Percentiles rank a stretch among this genome's conserved stretches.
Conservation (phyloP, 1,140 invertebrate species). For the Tetramorium alpestre region DNA sequence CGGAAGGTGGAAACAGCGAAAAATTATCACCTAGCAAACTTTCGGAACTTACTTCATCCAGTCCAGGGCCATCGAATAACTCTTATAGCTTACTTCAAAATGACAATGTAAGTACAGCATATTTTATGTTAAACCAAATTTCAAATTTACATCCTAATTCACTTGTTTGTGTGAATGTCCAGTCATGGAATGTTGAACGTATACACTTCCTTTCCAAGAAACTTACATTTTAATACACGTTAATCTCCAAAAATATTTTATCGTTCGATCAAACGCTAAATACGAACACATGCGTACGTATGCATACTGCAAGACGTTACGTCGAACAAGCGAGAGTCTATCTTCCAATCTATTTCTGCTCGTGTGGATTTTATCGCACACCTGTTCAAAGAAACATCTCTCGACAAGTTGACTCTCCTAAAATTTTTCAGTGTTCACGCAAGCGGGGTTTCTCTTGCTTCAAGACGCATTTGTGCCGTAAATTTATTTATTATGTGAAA, state of each 20-base stretch:
- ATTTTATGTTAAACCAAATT: not conserved
- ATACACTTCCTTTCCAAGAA: not conserved
- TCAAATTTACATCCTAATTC: not conserved
- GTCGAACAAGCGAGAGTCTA: conserved; percentile 8
- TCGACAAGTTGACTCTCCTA: not conserved
- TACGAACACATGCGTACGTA: not conserved
- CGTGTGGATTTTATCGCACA: conserved; percentile 50
- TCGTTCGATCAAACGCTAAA: conserved; percentile 3
- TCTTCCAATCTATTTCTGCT: conserved; percentile 51
- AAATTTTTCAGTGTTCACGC: conserved; percentile 45
- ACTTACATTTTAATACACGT: not conserved
- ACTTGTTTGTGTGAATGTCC: not conserved
- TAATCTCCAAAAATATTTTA: conserved; percentile 8
- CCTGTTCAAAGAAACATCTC: conserved; percentile 55
- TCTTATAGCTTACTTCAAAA: conserved; percentile 82
- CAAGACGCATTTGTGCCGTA: not conserved
- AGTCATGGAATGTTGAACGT: not conserved
- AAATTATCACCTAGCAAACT: conserved; percentile 84
- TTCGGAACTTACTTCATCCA: conserved; percentile 82
- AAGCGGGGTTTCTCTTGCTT: conserved; percentile 1
- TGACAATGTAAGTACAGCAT: conserved; percentile 79
- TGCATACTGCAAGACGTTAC: not conserved
- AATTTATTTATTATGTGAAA: conserved; percentile 5
- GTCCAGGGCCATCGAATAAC: conserved; percentile 82
- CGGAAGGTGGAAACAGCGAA: conserved; percentile 81